Conservation (phyloP, 2,113 vertebrate species). For the Setophaga kirtlandii region DNA sequence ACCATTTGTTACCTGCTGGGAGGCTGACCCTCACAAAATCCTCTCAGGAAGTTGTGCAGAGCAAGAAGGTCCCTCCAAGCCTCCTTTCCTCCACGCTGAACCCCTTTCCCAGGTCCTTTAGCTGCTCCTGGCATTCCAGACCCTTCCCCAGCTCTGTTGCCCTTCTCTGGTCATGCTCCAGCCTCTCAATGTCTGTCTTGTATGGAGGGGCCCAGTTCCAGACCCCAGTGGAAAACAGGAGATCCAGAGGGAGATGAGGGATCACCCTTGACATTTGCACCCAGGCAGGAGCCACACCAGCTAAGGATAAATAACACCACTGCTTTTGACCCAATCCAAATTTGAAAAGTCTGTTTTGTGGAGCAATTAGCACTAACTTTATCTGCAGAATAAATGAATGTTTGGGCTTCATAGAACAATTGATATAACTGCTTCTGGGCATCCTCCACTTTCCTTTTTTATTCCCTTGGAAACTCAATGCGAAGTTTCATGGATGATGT, state of each 20-base stretch:
- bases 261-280: accelerated
- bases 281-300: background rate
- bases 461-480: background rate
- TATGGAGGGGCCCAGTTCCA: background rate
- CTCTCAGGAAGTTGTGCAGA: background rate
- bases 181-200: too few species aligned
- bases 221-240: background rate
- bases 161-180: background rate
- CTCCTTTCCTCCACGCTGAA: background rate
- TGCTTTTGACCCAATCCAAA: background rate
- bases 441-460: background rate
- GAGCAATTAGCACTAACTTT: background rate
- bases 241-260: background rate
- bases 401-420: background rate
- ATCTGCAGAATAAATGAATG: background rate
- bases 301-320: background rate
- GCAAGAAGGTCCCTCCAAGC: background rate
- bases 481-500: background rate
- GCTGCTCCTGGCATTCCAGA: background rate
- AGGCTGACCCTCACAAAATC: accelerated
- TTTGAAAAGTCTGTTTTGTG: background rate
- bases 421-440: background rate
- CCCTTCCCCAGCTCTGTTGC: background rate
- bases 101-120: background rate
- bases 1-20: background rate